These are phyloP conservation scores for Phanerotoma sp. DNA, from an alignment of 2,888 invertebrate genomes.

Conservation along the genomic window DNA sequence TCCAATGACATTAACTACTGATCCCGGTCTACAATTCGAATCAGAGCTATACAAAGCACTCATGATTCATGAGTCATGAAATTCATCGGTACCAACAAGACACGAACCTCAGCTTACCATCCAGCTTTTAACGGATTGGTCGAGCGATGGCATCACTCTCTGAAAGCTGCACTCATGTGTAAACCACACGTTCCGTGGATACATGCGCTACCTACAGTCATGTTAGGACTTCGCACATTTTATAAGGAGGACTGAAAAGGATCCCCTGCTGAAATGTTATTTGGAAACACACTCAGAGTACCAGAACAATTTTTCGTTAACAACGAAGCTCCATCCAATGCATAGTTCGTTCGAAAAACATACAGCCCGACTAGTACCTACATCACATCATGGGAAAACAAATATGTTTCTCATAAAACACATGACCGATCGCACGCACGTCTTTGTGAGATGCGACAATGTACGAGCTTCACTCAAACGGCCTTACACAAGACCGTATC, in stretches of 20 bases:
- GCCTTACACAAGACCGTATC: slow-evolving; percentile 36
- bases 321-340: too few relatives aligned
- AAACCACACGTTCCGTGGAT: slow-evolving; percentile 15
- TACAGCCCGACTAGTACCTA: slow-evolving; percentile 26
- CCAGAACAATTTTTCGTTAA: slow-evolving; percentile 29
- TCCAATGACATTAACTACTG: slow-evolving; percentile 42
- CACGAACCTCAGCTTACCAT: slow-evolving; percentile 35
- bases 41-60: slow-evolving; percentile 32
- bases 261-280: slow-evolving; percentile 31
- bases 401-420: slow-evolving; percentile 26
- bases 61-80: too few relatives aligned
- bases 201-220: slow-evolving; percentile 25
- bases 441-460: slow-evolving; percentile 24
- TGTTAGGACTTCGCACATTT: slow-evolving; percentile 29
- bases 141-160: slow-evolving; percentile 20
- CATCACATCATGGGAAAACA: slow-evolving; percentile 23
- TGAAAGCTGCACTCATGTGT: slow-evolving; percentile 23
- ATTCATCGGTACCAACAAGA: slow-evolving; percentile 18
- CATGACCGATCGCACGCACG: slow-evolving; percentile 26
- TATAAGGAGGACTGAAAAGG: too few relatives aligned
- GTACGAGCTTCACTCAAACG: slow-evolving; percentile 23
- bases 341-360: too few relatives aligned
- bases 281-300: slow-evolving; percentile 26
- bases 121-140: slow-evolving; percentile 40
- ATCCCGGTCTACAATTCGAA: slow-evolving; percentile 43